These are phyloP conservation scores for Bostrychus sinensis DNA, from an alignment of 2,113 vertebrate species.

Conservation along the genomic window DNA sequence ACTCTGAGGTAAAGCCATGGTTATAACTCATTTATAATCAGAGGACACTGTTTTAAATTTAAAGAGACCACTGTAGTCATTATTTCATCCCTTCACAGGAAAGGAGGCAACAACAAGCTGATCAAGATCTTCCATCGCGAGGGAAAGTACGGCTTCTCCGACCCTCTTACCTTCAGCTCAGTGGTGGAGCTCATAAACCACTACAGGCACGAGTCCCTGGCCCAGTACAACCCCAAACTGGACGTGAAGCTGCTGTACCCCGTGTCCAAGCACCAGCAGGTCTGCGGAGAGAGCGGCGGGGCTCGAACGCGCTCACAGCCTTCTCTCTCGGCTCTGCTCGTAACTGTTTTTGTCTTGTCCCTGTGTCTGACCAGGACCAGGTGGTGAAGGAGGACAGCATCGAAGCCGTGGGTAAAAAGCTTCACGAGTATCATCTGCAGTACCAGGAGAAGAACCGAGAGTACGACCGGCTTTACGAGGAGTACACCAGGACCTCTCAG, in stretches of 20 bases:
- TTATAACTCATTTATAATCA: no score
- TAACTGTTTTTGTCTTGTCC: no score
- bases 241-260: constrained; percentile 97
- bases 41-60: not conserved
- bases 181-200: constrained; percentile 98
- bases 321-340: no score
- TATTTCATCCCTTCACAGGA: constrained; percentile 80
- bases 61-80: no score
- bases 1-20: constrained; percentile 92
- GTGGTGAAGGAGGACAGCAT: constrained; percentile 99
- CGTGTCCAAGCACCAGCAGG: constrained; percentile 98
- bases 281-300: constrained; percentile 58
- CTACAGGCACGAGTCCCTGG: constrained; percentile 95
- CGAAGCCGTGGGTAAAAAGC: constrained; percentile 97
- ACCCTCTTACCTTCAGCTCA: constrained; percentile 96
- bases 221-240: constrained; percentile 98
- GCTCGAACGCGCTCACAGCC: no score
- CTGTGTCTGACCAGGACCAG: constrained; percentile 85
- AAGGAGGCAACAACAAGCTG: constrained; percentile 99
- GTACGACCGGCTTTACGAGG: constrained; percentile 98
- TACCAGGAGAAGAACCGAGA: constrained; percentile 98
- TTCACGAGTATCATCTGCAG: constrained; percentile 96
- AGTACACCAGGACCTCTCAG: constrained; percentile 98
- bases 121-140: constrained; percentile 99
- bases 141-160: constrained; percentile 98